Conservation (phyloP, 2,797 vertebrate species). For the Aulostomus chinensis region DNA sequence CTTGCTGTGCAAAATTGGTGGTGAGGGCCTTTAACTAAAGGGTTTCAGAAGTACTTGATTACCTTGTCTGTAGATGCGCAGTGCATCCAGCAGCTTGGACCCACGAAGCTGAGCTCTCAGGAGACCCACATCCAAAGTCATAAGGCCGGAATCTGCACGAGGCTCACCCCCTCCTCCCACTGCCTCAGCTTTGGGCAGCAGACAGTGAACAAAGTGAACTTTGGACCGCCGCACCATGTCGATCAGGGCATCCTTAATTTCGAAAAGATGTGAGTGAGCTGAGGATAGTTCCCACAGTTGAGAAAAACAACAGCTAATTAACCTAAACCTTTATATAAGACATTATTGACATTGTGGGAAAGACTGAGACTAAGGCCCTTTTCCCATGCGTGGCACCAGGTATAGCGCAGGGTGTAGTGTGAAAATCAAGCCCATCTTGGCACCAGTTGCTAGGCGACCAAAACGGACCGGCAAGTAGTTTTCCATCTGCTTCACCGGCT, state of each 20-base stretch:
- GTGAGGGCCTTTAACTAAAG: too few relatives aligned
- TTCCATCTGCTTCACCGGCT: too few relatives aligned
- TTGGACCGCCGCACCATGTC: conserved; percentile 94
- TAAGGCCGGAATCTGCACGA: conserved; percentile 87
- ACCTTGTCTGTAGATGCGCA: conserved; percentile 98
- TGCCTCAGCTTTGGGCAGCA: conserved; percentile 87
- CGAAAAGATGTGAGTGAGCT: neutral
- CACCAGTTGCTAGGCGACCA: too few relatives aligned
- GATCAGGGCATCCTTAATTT: conserved; percentile 89
- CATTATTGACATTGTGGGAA: too few relatives aligned
- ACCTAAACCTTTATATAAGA: too few relatives aligned
- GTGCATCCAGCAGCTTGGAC: conserved; percentile 90
- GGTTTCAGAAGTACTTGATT: neutral
- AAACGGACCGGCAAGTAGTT: too few relatives aligned
- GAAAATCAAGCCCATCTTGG: too few relatives aligned
- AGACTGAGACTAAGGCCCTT: too few relatives aligned
- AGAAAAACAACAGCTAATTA: neutral
- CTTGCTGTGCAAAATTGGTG: neutral
- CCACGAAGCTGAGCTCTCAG: conserved; percentile 92
- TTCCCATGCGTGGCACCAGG: too few relatives aligned
- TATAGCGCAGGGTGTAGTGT: too few relatives aligned
- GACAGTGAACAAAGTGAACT: conserved; percentile 94
- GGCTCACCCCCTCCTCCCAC: conserved; percentile 81
- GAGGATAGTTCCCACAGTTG: neutral
- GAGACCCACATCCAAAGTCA: conserved; percentile 90